Base-by-base conservation (phyloP, 2,888 invertebrate genomes). In the Phorcus lineatus region DNA sequence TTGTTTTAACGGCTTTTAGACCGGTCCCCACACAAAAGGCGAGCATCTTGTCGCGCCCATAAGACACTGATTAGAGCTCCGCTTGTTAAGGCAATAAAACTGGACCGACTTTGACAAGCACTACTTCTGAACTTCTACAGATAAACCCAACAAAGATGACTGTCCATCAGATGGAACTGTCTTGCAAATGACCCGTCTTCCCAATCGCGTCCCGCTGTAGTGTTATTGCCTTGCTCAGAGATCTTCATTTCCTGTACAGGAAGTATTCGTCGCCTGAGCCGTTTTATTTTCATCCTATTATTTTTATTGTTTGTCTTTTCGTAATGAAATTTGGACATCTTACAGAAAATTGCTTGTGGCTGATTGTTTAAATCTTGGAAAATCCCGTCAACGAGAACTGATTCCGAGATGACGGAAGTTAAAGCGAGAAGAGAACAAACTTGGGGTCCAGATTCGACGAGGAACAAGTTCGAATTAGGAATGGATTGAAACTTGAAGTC, bases 281-380 rank as follows among this genome's bases (percentile, higher is more conserved):
- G 62, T 62, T 62, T 62, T 62, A 62, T 62, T 62, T 62, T 62
- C 62, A 28, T 62, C 62, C 62, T 62, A 62, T 62, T 62, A 62
- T 62, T 62, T 62, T 62, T 62, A 62, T 62, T 62, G 62, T 62
- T 62, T 62, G 62, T 62, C 62, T 62, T 62, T 62, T 62, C 62
- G 62, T 62, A 62, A 62, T 62, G 62, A 62, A 62, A 62, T 62
- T 62, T 62, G 62, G 62, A 62, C 62, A 62, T 62, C 62, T 62
- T 62, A 62, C 62, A 62, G 62, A 62, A 62, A 62, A 62, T 62
- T 62, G 62, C 24, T 62, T 62, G 62, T 62, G 62, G 62, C 62
- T 62, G 62, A 62, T 62, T 62, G 62, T 62, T 62, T 62, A 62
- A 62, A 62, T 62, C 62, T 62, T 28, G 62, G 62, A 62, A 62